Percentiles rank a stretch among this genome's conserved stretches.
Conservation (phyloP, 2,797 vertebrate genomes). For the Rhinatrema bivittatum region DNA sequence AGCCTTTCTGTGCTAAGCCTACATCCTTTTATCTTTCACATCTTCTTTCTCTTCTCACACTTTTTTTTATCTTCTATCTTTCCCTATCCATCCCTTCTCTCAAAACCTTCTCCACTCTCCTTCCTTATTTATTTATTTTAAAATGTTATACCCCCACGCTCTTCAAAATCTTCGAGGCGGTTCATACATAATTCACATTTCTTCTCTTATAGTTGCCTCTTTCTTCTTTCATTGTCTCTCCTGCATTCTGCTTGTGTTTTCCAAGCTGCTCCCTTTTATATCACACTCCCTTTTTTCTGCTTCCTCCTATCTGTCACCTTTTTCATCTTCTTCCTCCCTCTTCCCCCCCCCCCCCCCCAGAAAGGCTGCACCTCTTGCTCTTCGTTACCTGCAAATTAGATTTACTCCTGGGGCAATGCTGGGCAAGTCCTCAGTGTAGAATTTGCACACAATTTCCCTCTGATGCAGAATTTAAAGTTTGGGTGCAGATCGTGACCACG, state of each 20-base stretch:
- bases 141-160: conserved; percentile 6
- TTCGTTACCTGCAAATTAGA: not conserved
- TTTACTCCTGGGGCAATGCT: too few relatives aligned
- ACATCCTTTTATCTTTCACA: too few relatives aligned
- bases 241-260: not conserved
- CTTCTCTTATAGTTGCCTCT: fast-evolving
- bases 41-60: fast-evolving
- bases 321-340: not conserved
- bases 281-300: not conserved
- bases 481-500: too few relatives aligned
- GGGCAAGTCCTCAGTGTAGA: too few relatives aligned
- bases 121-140: fast-evolving
- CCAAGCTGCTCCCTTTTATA: not conserved
- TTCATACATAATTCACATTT: not conserved
- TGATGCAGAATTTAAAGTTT: too few relatives aligned
- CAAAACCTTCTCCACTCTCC: not conserved
- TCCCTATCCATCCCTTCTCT: not conserved
- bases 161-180: too few relatives aligned
- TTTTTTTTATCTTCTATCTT: not conserved
- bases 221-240: not conserved
- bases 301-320: not conserved
- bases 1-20: too few relatives aligned
- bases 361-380: not conserved
- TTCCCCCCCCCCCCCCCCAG: not conserved
- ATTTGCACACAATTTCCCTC: too few relatives aligned